Percentiles rank a stretch among this genome's conserved stretches.
Evolutionary conservation across 2,113 vertebrate species (phyloP).

Genomic region (Balaeniceps rex): DNA sequence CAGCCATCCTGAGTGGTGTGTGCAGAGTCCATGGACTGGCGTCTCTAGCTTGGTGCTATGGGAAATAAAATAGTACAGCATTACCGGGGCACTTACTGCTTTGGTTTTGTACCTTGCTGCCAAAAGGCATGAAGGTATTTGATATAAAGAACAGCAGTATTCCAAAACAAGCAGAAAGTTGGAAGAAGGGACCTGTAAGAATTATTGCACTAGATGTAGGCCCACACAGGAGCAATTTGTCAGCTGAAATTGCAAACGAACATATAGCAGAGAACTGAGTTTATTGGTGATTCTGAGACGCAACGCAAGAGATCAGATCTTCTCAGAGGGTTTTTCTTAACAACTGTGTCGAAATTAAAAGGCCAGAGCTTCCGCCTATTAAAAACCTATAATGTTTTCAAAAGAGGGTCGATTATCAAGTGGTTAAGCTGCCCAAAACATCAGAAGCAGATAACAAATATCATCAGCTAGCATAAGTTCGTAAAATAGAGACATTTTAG

Average conservation of each 20-base stretch:
- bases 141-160: neutral
- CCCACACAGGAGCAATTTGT: neutral
- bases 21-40: accelerated
- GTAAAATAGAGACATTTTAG: neutral
- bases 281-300: neutral
- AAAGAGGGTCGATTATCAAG: neutral
- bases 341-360: neutral
- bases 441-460: neutral
- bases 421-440: neutral
- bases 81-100: too few relatives aligned
- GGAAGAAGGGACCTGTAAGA: neutral
- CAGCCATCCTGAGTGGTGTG: accelerated
- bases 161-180: neutral
- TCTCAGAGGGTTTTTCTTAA: neutral
- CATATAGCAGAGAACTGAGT: neutral
- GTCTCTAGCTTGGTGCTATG: neutral
- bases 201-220: neutral
- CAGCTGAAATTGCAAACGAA: neutral
- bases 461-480: neutral
- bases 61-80: neutral
- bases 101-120: neutral
- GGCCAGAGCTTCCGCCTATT: neutral
- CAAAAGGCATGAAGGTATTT: neutral
- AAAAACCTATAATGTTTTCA: neutral
- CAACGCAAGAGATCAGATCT: neutral